Evolutionary conservation across 2,888 invertebrate genomes (phyloP), one percentile per base, ranked within the genome.

Genomic region (Neelides folsomi): DNA sequence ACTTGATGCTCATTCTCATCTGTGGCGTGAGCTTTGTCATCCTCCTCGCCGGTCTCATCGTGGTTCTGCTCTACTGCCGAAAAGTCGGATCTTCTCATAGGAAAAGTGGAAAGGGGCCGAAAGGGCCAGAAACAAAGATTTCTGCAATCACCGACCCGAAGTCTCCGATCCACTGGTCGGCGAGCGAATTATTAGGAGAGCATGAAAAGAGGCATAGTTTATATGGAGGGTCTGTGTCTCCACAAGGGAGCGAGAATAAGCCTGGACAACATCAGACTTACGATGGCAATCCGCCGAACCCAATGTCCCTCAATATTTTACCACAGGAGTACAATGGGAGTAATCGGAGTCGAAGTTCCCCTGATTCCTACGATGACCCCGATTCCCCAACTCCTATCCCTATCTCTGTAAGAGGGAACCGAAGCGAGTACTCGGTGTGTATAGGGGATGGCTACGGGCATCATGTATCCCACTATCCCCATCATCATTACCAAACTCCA

Each of bases 181-280:
- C 78, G 1, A 76, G 76, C 2, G 77, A 78, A 61, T 67, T 78
- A 7, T 66, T 79, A 1, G 75, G 76, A 57, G 77, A 77, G 62
- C 77, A 77, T 62, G 77, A 78, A 64, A 67, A 75, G 42, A 66
- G 77, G 13, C 73, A 74, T 56, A 76, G 75, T 60, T 75, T 76
- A 0, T 66, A 72, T 63, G 60, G 59, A 41, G 59, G 63, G 38
- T 58, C 55, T 46, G 57, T 57, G 13, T 56, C 59, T 2, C 57
- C 60, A 19, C 52, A 56, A 39, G 56, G 57, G 44, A 52, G 57
- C 36, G 51, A 56, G 19, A 52, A 55, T 42, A 51, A 53, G 45
- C 34, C 49, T 43, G 47, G 48, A 49, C 50, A 58, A 49, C 54
- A 53, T 46, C 56, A 54, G 18, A 39, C 27, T 5, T 27, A 27